phyloP scores from a whole-genome alignment of 1,140 invertebrate genomes.

The Hyles euphorbiae region DNA sequence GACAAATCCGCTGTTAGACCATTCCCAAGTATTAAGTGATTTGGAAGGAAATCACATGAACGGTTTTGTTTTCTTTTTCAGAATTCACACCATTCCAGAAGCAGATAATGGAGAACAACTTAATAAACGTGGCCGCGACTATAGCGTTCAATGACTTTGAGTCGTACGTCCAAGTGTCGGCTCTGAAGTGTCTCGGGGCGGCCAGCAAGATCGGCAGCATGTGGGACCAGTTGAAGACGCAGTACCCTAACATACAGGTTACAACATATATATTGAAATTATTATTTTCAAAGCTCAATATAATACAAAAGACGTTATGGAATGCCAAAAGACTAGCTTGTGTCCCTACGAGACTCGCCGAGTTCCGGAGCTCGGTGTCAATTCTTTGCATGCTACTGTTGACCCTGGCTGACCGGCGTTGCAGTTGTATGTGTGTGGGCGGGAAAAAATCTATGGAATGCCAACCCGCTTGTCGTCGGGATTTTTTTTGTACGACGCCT shows the following conservation, averaged over 20 bases:
- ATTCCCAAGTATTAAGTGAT: too few species aligned
- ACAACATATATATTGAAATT: conserved; percentile 24
- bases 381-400: too few species aligned
- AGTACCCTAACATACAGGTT: conserved; percentile 79
- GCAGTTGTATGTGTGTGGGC: too few species aligned
- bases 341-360: too few species aligned
- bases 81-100: conserved; percentile 87
- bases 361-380: too few species aligned
- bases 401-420: too few species aligned
- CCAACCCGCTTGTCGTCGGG: too few species aligned
- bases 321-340: not conserved
- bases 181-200: conserved; percentile 80
- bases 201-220: conserved; percentile 79
- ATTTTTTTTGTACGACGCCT: too few species aligned
- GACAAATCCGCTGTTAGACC: too few species aligned
- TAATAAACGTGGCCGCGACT: conserved; percentile 79
- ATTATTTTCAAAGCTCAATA: not conserved
- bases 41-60: too few species aligned
- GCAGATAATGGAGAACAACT: conserved; percentile 79
- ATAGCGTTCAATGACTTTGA: conserved; percentile 81
- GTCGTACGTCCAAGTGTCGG: conserved; percentile 84
- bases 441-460: too few species aligned
- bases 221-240: conserved; percentile 78
- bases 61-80: conserved; percentile 43
- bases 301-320: not conserved